Conservation (phyloP, 2,113 vertebrate species). For the Aldabrachelys gigantea region DNA sequence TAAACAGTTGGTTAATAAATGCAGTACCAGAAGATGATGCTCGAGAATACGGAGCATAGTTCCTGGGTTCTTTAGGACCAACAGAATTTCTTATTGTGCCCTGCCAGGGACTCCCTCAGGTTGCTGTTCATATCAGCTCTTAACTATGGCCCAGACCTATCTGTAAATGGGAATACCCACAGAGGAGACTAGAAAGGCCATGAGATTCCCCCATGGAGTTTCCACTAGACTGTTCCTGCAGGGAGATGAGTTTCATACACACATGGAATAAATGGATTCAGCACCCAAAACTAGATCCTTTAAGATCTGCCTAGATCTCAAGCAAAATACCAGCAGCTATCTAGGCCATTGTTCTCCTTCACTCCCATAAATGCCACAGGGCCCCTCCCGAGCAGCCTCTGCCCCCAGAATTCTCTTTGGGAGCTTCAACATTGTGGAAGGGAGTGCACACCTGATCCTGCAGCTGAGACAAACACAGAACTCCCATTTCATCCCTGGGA, state of each 20-base stretch:
- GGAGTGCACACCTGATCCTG: not conserved
- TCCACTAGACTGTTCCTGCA: not conserved
- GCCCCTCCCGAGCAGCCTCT: not conserved
- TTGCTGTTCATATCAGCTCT: not conserved
- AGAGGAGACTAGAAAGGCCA: not conserved
- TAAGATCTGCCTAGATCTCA: not conserved
- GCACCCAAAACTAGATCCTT: not conserved
- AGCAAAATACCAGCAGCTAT: not conserved
- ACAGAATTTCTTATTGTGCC: not conserved
- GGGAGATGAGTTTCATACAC: not conserved
- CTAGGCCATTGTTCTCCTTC: not conserved
- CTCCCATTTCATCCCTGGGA: not conserved
- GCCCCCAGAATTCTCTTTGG: rapidly evolving
- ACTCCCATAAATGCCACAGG: not conserved
- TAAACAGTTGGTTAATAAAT: conserved; percentile 42
- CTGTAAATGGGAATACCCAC: not conserved
- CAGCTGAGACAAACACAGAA: not conserved
- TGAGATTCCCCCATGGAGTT: not conserved
- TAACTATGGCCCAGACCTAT: not conserved
- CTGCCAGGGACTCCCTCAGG: not conserved
- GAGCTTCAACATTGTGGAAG: not conserved
- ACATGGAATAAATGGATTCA: rapidly evolving
- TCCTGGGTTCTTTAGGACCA: conserved; percentile 22
- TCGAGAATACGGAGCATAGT: conserved; percentile 46
- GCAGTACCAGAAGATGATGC: conserved; percentile 27